phyloP scores from a whole-genome alignment of 30 jellyfish, hydroid and myxozoan genomes.

The Aurelia aurita region DNA sequence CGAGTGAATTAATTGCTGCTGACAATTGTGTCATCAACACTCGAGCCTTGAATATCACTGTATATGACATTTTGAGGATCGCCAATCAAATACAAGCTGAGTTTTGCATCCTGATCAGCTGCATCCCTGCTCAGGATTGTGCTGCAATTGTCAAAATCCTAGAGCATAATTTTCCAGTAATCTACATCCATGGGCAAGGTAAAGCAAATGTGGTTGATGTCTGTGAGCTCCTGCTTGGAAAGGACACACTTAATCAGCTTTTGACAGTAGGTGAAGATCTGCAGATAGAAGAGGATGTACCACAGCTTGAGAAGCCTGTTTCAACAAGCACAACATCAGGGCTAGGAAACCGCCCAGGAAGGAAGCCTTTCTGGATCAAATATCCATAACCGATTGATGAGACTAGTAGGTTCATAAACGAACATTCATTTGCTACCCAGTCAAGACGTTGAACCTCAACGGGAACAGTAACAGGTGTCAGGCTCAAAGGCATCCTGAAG shows the following conservation, averaged over 20 bases:
- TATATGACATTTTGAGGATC: not conserved
- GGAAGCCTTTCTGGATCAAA: not conserved
- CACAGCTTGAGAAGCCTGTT: not conserved
- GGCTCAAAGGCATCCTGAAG: conserved; percentile 1
- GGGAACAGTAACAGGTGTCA: conserved; percentile 27
- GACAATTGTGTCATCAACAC: not conserved
- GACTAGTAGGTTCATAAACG: not conserved
- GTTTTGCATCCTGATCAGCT: not conserved
- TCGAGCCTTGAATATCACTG: not conserved
- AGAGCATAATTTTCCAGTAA: not conserved
- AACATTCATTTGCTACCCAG: not conserved
- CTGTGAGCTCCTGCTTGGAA: not conserved
- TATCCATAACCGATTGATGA: not conserved
- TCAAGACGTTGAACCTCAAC: not conserved
- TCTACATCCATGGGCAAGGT: not conserved
- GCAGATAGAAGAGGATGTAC: not conserved
- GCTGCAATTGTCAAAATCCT: not conserved
- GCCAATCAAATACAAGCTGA: not conserved
- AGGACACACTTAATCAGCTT: not conserved
- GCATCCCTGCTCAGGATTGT: not conserved
- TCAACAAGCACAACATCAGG: not conserved
- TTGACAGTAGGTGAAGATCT: not conserved
- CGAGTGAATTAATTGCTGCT: not conserved
- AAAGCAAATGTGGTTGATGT: not conserved
- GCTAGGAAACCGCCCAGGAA: not conserved